phyloP scores from a whole-genome alignment of 2,113 vertebrate species.

The Zeus faber region DNA sequence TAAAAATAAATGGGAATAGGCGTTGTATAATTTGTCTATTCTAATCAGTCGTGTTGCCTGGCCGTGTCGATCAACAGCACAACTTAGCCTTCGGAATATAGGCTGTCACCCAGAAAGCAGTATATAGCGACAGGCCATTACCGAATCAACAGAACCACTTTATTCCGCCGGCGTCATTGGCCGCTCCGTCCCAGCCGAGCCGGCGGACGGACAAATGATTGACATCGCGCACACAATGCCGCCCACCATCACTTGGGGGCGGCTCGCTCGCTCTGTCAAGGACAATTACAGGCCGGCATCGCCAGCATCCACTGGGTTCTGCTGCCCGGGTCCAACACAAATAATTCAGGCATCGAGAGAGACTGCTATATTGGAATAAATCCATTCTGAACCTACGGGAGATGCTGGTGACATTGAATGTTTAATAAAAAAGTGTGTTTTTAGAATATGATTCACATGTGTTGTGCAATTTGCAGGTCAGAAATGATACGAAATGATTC shows the following conservation, averaged over 20 bases:
- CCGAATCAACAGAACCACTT: constrained; percentile 49
- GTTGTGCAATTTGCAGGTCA: too few relatives aligned
- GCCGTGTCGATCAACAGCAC: constrained; percentile 32
- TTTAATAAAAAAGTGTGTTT: too few relatives aligned
- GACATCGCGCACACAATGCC: constrained; percentile 44
- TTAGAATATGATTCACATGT: too few relatives aligned
- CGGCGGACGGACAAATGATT: constrained; percentile 46
- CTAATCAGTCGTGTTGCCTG: constrained; percentile 9
- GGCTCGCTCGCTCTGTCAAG: constrained; percentile 41
- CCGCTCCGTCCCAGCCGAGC: constrained; percentile 30
- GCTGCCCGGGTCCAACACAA: constrained; percentile 42
- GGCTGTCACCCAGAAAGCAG: constrained; percentile 58
- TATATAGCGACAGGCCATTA: constrained; percentile 63
- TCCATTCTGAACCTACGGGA: too few relatives aligned
- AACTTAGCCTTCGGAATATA: constrained; percentile 29
- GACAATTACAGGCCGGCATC: constrained; percentile 54
- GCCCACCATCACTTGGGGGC: constrained; percentile 39
- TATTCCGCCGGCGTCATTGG: constrained; percentile 43
- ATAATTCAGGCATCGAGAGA: constrained; percentile 25
- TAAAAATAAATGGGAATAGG: not conserved
- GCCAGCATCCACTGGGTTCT: constrained; percentile 35
- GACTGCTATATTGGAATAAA: constrained; percentile 7
- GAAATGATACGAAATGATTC: too few relatives aligned
- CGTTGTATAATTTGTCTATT: constrained; percentile 5
- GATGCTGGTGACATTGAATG: too few relatives aligned